Percentiles rank a stretch among this genome's conserved stretches.
Conservation (phyloP, 2,888 invertebrate species). For the Microchrysa polita region DNA sequence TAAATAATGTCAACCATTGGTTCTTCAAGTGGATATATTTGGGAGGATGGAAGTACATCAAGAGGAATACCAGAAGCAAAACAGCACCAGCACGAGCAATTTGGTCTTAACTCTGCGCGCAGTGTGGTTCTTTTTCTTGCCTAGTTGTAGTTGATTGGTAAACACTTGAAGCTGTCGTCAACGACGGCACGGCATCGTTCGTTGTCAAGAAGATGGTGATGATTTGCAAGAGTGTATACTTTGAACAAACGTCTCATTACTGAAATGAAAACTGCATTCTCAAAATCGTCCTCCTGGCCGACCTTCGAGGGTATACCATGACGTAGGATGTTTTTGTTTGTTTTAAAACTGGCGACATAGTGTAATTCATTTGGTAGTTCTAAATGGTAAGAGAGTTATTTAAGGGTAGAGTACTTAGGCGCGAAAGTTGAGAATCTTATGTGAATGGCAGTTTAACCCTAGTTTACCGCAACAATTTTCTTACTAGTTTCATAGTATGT, state of each 20-base stretch:
- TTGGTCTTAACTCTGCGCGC: background rate
- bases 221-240: slow-evolving; percentile 40
- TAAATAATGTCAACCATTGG: slow-evolving; percentile 41
- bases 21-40: too few species aligned
- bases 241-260: slow-evolving; percentile 44
- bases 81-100: background rate
- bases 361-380: too few species aligned
- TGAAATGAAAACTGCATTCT: slow-evolving; percentile 43
- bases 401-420: too few species aligned
- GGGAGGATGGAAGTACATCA: too few species aligned
- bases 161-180: slow-evolving; percentile 38
- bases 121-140: background rate
- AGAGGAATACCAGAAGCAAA: slow-evolving; percentile 20
- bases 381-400: too few species aligned
- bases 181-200: slow-evolving; percentile 13
- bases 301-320: background rate
- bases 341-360: slow-evolving; percentile 17
- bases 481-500: too few species aligned
- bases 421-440: too few species aligned
- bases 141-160: slow-evolving; percentile 37
- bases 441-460: too few species aligned
- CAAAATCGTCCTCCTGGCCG: too few species aligned
- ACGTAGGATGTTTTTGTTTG: slow-evolving; percentile 9
- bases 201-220: slow-evolving; percentile 32
- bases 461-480: too few species aligned